A percentile compares a stretch with the other conserved stretches of the same genome.
These are phyloP conservation scores for Trissolcus basalis DNA, from an alignment of 1,140 invertebrate genomes.

Conservation along the genomic window DNA sequence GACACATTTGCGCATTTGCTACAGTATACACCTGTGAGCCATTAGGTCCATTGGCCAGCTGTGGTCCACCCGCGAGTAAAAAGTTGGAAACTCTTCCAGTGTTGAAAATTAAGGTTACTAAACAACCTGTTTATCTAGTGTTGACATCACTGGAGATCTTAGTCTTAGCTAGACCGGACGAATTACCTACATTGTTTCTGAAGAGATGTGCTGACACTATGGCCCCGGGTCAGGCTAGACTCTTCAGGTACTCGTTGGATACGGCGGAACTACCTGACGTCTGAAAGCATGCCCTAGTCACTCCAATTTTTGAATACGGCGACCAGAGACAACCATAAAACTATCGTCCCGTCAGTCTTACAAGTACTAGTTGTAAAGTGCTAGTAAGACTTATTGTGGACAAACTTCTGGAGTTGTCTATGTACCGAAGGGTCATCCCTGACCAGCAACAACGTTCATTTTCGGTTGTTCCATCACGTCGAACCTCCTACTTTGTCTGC, in stretches of 20 bases:
- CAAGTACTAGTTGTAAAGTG: neutral
- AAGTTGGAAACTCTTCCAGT: too few relatives aligned
- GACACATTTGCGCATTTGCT: too few relatives aligned
- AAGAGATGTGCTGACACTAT: too few relatives aligned
- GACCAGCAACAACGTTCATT: slow-evolving; percentile 6
- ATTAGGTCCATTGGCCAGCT: too few relatives aligned
- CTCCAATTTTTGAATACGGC: neutral
- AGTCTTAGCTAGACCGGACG: too few relatives aligned
- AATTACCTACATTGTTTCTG: too few relatives aligned
- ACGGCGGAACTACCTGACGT: neutral
- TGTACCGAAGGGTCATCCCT: neutral
- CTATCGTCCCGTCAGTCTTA: slow-evolving; percentile 7
- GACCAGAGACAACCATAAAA: neutral
- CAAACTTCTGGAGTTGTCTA: neutral
- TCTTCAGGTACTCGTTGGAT: neutral
- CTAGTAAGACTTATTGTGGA: neutral
- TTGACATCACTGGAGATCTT: too few relatives aligned
- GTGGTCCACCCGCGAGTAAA: too few relatives aligned
- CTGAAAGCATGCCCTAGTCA: too few relatives aligned
- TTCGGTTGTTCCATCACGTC: neutral
- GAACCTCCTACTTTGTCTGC: neutral
- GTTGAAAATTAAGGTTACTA: too few relatives aligned
- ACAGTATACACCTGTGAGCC: too few relatives aligned
- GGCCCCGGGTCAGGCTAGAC: neutral
- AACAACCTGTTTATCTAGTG: too few relatives aligned